Percentiles rank a stretch among this genome's conserved stretches.
These are phyloP conservation scores for Epinotia demarniana DNA, from an alignment of 2,888 invertebrate species.

Conservation along the genomic window DNA sequence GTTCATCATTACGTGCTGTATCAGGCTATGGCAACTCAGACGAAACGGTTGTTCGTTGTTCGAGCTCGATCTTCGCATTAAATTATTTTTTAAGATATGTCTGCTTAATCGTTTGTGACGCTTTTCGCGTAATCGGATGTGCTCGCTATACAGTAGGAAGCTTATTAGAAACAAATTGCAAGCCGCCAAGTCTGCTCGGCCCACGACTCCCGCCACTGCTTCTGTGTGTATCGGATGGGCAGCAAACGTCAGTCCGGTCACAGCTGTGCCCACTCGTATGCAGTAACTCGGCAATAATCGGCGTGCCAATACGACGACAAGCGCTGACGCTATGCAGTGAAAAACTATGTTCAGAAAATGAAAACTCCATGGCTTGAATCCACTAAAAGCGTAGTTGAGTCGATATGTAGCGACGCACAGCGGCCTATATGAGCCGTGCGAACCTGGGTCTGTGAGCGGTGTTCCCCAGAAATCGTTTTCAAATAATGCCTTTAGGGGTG, in stretches of 20 bases:
- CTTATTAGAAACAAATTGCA: conserved; percentile 95
- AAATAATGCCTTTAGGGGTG: conserved; percentile 92
- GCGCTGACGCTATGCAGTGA: conserved; percentile 92
- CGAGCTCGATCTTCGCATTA: conserved; percentile 58
- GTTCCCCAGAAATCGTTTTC: conserved; percentile 99
- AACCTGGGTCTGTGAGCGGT: conserved; percentile 95
- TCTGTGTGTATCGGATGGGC: conserved; percentile 98
- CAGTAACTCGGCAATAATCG: conserved; percentile 87
- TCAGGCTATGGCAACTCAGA: conserved; percentile 74
- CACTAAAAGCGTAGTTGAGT: conserved; percentile 91
- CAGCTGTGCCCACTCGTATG: conserved; percentile 87
- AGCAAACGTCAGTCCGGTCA: conserved; percentile 95
- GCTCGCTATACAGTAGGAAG: conserved; percentile 93
- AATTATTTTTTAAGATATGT: conserved; percentile 65
- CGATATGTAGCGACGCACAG: conserved; percentile 95
- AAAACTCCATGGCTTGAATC: conserved; percentile 92
- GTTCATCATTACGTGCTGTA: conserved; percentile 78
- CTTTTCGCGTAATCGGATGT: conserved; percentile 87
- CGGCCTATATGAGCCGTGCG: conserved; percentile 98
- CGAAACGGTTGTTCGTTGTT: conserved; percentile 71
- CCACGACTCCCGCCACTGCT: conserved; percentile 98
- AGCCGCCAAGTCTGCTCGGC: conserved; percentile 96
- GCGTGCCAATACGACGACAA: conserved; percentile 91
- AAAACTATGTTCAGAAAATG: conserved; percentile 94
- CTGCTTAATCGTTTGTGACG: conserved; percentile 71